phyloP scores from a whole-genome alignment of 2,888 invertebrate species.

The Hemithea aestivaria region DNA sequence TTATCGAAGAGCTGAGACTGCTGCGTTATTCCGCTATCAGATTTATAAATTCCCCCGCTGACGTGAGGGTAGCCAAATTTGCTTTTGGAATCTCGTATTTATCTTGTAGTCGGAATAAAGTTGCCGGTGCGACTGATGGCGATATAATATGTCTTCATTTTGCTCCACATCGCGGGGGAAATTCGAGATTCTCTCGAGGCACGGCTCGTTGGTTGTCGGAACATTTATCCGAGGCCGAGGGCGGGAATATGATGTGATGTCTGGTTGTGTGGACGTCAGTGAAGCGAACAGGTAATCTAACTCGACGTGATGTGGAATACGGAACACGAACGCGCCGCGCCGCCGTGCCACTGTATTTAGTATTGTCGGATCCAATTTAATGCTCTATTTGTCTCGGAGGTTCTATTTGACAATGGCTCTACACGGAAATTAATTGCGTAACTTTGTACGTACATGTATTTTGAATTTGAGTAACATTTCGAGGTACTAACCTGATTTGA shows the following conservation, averaged over 20 bases:
- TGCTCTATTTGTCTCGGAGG: slow-evolving; percentile 20
- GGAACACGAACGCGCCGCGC: slow-evolving; percentile 1
- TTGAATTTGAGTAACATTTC: too few species aligned
- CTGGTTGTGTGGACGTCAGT: slow-evolving; percentile 19
- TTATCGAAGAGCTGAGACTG: slow-evolving; percentile 37
- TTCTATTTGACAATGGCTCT: slow-evolving; percentile 2
- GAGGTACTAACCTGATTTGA: too few species aligned
- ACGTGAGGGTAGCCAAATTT: slow-evolving; percentile 30
- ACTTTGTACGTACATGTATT: too few species aligned
- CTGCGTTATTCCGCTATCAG: slow-evolving; percentile 31
- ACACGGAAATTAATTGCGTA: too few species aligned
- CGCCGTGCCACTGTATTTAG: slow-evolving; percentile 19
- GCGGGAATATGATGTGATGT: slow-evolving; percentile 28
- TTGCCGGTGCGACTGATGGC: slow-evolving; percentile 35
- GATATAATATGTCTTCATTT: slow-evolving; percentile 39
- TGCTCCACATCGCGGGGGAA: slow-evolving; percentile 41
- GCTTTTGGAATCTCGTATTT: slow-evolving; percentile 30
- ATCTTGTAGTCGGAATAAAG: slow-evolving; percentile 33
- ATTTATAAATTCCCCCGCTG: slow-evolving; percentile 36
- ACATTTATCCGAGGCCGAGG: slow-evolving; percentile 37
- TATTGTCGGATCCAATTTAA: slow-evolving; percentile 23
- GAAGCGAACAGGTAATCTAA: slow-evolving; percentile 21
- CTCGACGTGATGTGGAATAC: slow-evolving; percentile 15
- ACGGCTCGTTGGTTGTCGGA: slow-evolving; percentile 33
- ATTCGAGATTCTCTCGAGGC: slow-evolving; percentile 42